phyloP scores from a whole-genome alignment of 2,888 invertebrate genomes.

The Junonia oenone region DNA sequence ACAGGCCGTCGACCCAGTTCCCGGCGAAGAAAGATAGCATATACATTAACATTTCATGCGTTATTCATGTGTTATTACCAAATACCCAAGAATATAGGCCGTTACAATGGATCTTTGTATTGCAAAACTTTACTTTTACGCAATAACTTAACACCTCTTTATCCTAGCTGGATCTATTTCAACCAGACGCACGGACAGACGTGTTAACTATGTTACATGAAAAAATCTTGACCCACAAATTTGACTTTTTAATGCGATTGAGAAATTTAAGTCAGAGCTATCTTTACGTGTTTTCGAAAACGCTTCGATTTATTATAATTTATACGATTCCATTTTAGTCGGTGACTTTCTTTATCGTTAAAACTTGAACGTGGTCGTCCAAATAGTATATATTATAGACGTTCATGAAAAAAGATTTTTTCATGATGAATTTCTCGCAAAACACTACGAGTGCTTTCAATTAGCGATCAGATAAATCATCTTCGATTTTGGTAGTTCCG shows the following conservation, averaged over 20 bases:
- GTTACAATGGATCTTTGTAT: conserved; percentile 29
- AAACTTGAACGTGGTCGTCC: too few relatives aligned
- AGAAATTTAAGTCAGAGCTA: not conserved
- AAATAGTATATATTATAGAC: too few relatives aligned
- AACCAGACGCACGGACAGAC: conserved; percentile 7
- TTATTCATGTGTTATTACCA: conserved; percentile 49
- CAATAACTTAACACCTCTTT: conserved; percentile 19
- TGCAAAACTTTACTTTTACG: conserved; percentile 29
- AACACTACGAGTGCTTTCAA: not conserved
- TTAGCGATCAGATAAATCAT: conserved; percentile 1
- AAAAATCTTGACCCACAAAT: conserved; percentile 6
- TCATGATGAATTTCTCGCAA: not conserved
- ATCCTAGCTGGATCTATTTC: not conserved
- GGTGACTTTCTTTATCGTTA: not conserved
- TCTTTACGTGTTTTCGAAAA: conserved; percentile 6
- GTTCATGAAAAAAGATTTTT: too few relatives aligned
- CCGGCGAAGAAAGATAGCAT: conserved; percentile 45
- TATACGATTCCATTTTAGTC: conserved; percentile 4
- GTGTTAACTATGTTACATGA: not conserved
- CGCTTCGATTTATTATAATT: not conserved
- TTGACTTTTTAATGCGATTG: not conserved
- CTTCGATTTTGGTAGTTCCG: not conserved
- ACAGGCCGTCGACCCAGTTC: conserved; percentile 40
- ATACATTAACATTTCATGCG: conserved; percentile 54
- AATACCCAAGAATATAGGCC: conserved; percentile 39